Base-by-base conservation (phyloP, 2,888 invertebrate species). In the Petrolisthes manimaculis region DNA sequence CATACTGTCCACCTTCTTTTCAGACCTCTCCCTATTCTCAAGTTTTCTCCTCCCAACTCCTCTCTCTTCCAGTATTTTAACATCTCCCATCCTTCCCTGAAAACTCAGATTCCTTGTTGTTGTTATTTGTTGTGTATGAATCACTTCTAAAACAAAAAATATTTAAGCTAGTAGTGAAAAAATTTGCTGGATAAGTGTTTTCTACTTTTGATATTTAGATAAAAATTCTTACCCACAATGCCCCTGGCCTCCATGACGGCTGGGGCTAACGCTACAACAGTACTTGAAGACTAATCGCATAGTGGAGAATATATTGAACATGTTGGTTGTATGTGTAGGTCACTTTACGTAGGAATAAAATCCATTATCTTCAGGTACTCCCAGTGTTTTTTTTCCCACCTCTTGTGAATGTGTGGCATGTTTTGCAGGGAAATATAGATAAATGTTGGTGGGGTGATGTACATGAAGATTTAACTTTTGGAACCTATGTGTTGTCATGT, bases 251-350 rank as follows among this genome's bases (percentile, higher is more conserved):
- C 71, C 71, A n/a, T 71, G 71, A 71, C 21, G 71, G 71, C 71
- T 71, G 71, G 71, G 14, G 71, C 18, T 6, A 6, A 12, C 84
- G 84, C 84, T 84, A 84, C 84, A 71, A 53, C 84, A 71, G 84
- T 84, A 84, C 84, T 84, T 84, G 84, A 84, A 83, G 67, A 24
- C 67, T 71, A 21, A 53, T 83, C 56, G 61, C 37, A 37, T 37
- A 37, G 37, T 37, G 71, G 56, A 77, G 69, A 85, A 81, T 77
- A 86, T 86, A 86, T 81, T 86, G 67, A 81, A 71, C 67, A 71
- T 80, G 80, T 80, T 86, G 86, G 86, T 86, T 86, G 86, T 86
- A 86, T 86, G 86, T 86, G 86, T 86, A 86, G 86, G 67, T 80
- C 86, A 86, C 86, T 86, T 81, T 86, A 86, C 69, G 81, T 86